Percentiles rank a stretch among this genome's conserved stretches.
Conservation (phyloP, 2,113 vertebrate species). For the Misgurnus mizolepis region DNA sequence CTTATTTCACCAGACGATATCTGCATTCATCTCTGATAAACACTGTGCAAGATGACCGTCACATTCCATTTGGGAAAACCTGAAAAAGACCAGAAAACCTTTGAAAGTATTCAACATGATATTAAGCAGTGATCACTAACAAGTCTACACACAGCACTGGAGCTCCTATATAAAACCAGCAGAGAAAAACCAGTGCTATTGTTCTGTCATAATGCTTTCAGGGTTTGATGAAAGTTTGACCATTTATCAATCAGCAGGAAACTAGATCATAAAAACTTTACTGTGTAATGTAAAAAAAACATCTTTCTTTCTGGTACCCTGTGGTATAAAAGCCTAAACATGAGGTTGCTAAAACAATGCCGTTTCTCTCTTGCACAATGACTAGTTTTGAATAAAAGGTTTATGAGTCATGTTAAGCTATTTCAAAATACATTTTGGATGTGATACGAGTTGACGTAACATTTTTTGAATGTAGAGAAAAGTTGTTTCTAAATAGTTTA, state of each 20-base stretch:
- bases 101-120: not conserved
- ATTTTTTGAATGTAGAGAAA: not conserved
- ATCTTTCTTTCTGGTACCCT: not conserved
- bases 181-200: not conserved
- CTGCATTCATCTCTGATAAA: slow-evolving; percentile 82
- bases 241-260: not conserved
- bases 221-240: not conserved
- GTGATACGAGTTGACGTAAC: slow-evolving; percentile 12
- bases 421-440: slow-evolving; percentile 2
- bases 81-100: slow-evolving; percentile 60
- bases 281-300: not conserved
- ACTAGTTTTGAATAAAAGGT: slow-evolving; percentile 1
- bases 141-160: not conserved
- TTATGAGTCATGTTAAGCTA: slow-evolving; percentile 17
- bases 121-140: not conserved
- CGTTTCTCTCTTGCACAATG: slow-evolving; percentile 5
- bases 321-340: not conserved
- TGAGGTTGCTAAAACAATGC: not conserved
- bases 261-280: not conserved
- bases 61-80: slow-evolving; percentile 81
- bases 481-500: slow-evolving; percentile 5
- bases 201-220: not conserved
- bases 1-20: slow-evolving; percentile 80
- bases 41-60: slow-evolving; percentile 88
- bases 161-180: not conserved